A percentile compares a stretch with the other conserved stretches of the same genome.
phyloP scores from a whole-genome alignment of 2,888 invertebrate genomes.

The Lasioglossum malachurum region DNA sequence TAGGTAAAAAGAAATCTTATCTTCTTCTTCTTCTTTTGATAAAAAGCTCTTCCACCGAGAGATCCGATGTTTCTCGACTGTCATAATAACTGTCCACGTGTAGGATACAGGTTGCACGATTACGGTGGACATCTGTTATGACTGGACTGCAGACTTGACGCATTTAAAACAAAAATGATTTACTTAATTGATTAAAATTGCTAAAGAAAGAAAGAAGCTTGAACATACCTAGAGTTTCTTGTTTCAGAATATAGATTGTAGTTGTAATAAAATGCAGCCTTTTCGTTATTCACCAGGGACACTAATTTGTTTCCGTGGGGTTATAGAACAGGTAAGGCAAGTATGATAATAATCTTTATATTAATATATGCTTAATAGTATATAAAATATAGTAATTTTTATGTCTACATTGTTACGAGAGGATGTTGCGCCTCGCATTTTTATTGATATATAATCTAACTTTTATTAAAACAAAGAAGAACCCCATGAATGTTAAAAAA shows the following conservation, averaged over 20 bases:
- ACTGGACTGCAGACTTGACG: neutral
- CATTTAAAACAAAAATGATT: neutral
- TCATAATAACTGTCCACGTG: neutral
- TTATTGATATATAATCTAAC: neutral
- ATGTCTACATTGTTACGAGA: neutral
- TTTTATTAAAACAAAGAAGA: neutral
- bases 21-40: neutral
- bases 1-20: neutral
- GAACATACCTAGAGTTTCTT: neutral
- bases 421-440: neutral
- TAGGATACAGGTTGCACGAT: neutral
- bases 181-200: neutral
- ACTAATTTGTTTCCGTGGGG: neutral
- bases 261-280: neutral
- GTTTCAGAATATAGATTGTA: neutral
- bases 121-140: neutral
- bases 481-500: neutral
- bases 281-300: neutral
- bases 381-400: conserved; percentile 13
- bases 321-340: neutral
- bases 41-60: too few relatives aligned
- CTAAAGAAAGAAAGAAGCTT: neutral
- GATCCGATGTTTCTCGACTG: neutral
- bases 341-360: neutral
- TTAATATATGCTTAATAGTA: conserved; percentile 5